These are phyloP conservation scores for Trypoxylus dichotomus DNA, from an alignment of 1,140 invertebrate genomes.

Conservation along the genomic window DNA sequence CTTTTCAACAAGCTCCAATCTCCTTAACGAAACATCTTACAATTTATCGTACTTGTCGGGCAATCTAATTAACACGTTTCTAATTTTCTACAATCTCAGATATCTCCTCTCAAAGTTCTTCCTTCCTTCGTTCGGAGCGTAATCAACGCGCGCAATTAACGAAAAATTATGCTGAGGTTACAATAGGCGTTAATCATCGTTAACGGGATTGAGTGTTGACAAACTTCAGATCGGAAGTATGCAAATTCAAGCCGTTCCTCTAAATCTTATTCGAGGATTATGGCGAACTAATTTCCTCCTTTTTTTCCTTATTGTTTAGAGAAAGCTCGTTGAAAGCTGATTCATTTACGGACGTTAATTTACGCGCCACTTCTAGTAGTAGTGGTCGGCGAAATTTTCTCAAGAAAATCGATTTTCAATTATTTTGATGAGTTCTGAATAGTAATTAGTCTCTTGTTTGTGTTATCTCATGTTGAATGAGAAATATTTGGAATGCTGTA, in stretches of 20 bases:
- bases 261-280: conserved; percentile 37
- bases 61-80: conserved; percentile 7
- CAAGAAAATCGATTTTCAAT: background rate
- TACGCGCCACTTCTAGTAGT: background rate
- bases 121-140: background rate
- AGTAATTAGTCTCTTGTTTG: no score
- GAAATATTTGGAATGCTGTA: no score
- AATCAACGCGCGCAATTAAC: conserved; percentile 21
- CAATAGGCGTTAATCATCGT: conserved; percentile 35
- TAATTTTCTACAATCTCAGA: background rate
- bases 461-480: no score
- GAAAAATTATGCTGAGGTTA: conserved; percentile 33
- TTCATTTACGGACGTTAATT: conserved; percentile 2
- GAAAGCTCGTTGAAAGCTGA: conserved; percentile 23
- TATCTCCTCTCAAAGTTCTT: background rate
- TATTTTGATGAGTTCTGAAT: no score
- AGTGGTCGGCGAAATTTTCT: background rate
- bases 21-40: background rate
- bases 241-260: conserved; percentile 35
- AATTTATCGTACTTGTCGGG: background rate
- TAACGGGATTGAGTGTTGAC: conserved; percentile 35
- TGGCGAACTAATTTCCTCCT: conserved; percentile 34
- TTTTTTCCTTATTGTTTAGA: conserved; percentile 34
- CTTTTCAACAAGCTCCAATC: background rate
- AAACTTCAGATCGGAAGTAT: conserved; percentile 35